Base-by-base conservation (phyloP, 92 coral and sea anemone genomes). In the Paramuricea clavata region DNA sequence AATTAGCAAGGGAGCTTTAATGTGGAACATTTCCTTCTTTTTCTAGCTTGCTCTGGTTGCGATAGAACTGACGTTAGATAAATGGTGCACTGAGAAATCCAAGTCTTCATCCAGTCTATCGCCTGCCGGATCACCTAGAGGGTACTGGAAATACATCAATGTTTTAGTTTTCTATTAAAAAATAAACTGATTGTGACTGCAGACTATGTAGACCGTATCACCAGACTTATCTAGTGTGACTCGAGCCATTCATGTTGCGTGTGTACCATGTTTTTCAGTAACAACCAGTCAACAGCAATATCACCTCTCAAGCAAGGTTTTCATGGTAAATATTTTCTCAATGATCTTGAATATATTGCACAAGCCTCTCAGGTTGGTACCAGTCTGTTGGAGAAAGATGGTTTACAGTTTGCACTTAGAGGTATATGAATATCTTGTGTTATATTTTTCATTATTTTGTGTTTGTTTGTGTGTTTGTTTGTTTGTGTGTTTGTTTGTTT, bases 101-200 rank as follows among this genome's bases (percentile, higher is more conserved):
- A 97, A 94, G 87, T 97, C 99, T 8, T 97, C 99, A 0, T 97
- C 99, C 41, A 97, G 99, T 26, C 89, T 97, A 32, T 97, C 99
- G 9, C 99, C 99, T 16, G 99, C 99, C 23, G 93, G 97, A 26
- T 97, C 99, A 9, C 99, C 99, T 0, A 82, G 99, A 31, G 99
- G 98, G 99, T 97, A 71, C 69, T 93, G 80, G 64, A 5, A 3
- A 39, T 30, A 33, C 15, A 10, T n/a, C n/a, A n/a, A n/a, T n/a
- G n/a, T n/a, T n/a, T n/a, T n/a, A n/a, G n/a, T n/a, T n/a, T n/a
- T n/a, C n/a, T n/a, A n/a, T n/a, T n/a, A n/a, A n/a, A n/a, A n/a
- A n/a, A n/a, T n/a, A n/a, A n/a, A n/a, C n/a, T n/a, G n/a, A n/a
- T n/a, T n/a, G n/a, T n/a, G n/a, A n/a, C n/a, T n/a, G n/a, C n/a